Conservation (phyloP, 2,797 vertebrate species). For the Tadarida brasiliensis region DNA sequence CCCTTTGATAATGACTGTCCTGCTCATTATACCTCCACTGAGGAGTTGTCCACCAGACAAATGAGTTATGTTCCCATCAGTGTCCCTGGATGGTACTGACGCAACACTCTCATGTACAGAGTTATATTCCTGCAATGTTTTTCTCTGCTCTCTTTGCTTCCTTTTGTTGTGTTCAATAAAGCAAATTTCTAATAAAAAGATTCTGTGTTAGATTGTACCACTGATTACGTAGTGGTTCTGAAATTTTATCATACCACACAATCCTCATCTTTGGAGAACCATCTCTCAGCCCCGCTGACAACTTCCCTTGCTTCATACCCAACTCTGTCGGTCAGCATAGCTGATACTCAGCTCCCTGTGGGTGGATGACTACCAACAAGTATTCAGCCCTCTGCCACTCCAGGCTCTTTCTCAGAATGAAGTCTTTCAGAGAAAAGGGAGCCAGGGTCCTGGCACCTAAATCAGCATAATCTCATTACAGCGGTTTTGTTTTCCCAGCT, state of each 20-base stretch:
- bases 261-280: background rate
- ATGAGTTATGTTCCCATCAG: background rate
- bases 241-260: background rate
- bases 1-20: background rate
- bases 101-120: background rate
- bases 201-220: background rate
- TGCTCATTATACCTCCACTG: background rate
- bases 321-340: background rate
- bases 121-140: background rate
- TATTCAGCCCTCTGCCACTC: background rate
- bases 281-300: background rate
- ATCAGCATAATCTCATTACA: background rate
- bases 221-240: background rate
- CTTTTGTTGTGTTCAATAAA: conserved; percentile 46
- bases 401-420: background rate
- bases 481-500: background rate
- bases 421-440: background rate
- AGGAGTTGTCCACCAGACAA: too few species aligned
- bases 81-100: background rate
- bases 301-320: background rate
- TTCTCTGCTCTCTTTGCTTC: conserved; percentile 8
- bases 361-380: background rate
- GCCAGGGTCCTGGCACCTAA: background rate
- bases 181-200: background rate
- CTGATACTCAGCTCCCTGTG: background rate